These are phyloP conservation scores for Thymelicus acteon DNA, from an alignment of 2,888 invertebrate genomes.

Conservation along the genomic window DNA sequence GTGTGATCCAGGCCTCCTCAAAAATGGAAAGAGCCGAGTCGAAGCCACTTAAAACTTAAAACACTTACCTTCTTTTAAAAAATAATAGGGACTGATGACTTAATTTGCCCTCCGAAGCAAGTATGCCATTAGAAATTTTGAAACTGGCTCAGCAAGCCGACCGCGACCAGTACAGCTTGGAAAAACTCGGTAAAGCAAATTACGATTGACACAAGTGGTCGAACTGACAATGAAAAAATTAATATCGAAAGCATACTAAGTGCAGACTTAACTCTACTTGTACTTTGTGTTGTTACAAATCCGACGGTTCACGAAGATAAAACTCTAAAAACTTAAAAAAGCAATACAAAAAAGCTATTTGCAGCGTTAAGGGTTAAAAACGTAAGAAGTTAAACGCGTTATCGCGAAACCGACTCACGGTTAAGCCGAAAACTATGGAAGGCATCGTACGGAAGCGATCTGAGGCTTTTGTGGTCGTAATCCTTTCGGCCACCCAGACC, in stretches of 20 bases:
- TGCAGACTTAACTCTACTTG: background rate
- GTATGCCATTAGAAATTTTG: no score
- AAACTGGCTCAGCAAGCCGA: no score
- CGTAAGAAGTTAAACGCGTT: background rate
- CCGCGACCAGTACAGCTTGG: no score
- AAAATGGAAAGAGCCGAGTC: no score
- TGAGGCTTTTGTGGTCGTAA: slow-evolving; percentile 19
- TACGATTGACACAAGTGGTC: no score
- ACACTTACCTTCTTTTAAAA: no score
- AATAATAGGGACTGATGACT: no score
- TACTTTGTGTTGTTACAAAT: background rate
- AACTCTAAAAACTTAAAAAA: slow-evolving; percentile 16
- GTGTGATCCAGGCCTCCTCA: no score
- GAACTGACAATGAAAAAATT: no score
- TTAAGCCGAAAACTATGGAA: slow-evolving; percentile 25
- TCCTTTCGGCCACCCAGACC: slow-evolving; percentile 33
- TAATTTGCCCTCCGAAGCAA: no score
- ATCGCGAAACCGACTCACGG: slow-evolving; percentile 21
- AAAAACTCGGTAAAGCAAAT: no score
- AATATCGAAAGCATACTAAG: background rate
- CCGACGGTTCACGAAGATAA: background rate
- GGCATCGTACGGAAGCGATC: slow-evolving; percentile 11
- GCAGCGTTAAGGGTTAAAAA: slow-evolving; percentile 12
- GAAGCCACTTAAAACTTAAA: no score
- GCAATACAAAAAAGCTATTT: slow-evolving; percentile 12